These are phyloP conservation scores for Ceratoteleas bidentatus DNA, from an alignment of 1,140 invertebrate genomes.

Conservation along the genomic window DNA sequence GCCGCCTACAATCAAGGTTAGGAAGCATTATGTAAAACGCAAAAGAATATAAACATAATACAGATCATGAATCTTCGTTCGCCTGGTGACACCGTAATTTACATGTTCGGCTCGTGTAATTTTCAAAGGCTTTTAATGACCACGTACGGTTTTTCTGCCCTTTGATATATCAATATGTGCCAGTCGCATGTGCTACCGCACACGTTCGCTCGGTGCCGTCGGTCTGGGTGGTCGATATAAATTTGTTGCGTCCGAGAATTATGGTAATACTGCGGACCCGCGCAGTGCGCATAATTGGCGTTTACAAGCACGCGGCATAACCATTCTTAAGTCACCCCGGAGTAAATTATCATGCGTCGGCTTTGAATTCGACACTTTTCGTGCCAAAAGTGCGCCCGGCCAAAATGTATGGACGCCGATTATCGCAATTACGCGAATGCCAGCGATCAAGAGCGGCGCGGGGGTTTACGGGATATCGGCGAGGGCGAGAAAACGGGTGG, in stretches of 20 bases:
- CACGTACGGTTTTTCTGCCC: slow-evolving; percentile 52
- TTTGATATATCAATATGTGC: slow-evolving; percentile 55
- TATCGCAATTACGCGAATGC: slow-evolving; percentile 51
- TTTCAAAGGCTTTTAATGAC: slow-evolving; percentile 74
- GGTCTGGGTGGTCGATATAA: slow-evolving; percentile 78
- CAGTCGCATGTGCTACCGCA: slow-evolving; percentile 42
- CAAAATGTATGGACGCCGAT: slow-evolving; percentile 35
- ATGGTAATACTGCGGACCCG: slow-evolving; percentile 76
- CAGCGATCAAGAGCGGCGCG: slow-evolving; percentile 6
- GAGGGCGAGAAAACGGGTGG: neutral
- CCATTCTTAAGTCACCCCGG: slow-evolving; percentile 53
- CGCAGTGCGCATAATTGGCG: slow-evolving; percentile 78
- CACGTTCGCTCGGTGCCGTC: slow-evolving; percentile 50
- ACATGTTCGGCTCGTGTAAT: slow-evolving; percentile 76
- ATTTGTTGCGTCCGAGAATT: slow-evolving; percentile 75
- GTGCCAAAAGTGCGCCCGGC: slow-evolving; percentile 40
- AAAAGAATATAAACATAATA: slow-evolving; percentile 52
- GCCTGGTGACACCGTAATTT: slow-evolving; percentile 76
- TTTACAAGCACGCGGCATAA: slow-evolving; percentile 72
- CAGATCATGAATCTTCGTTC: slow-evolving; percentile 70
- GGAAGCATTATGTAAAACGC: slow-evolving; percentile 74
- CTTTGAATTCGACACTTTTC: slow-evolving; percentile 64
- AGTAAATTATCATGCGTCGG: slow-evolving; percentile 56
- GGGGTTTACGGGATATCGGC: slow-evolving; percentile 10
- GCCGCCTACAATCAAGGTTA: slow-evolving; percentile 73